phyloP scores from a whole-genome alignment of 1,140 invertebrate species.

The Drosophila seguyi region DNA sequence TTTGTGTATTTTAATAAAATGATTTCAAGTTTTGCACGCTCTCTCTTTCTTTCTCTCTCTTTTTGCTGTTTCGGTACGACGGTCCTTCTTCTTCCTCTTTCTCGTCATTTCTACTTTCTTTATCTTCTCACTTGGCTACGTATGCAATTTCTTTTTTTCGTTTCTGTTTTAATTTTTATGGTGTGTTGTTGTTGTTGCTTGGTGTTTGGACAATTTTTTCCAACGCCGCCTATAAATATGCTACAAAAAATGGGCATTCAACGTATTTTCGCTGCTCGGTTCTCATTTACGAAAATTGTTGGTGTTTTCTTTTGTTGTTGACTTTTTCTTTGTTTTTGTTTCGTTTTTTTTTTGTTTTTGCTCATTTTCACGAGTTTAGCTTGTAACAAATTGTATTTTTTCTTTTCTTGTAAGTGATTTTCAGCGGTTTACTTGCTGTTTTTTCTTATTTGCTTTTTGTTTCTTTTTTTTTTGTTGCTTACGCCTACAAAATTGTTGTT shows the following conservation, averaged over 20 bases:
- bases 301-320: slow-evolving; percentile 24
- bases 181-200: slow-evolving; percentile 30
- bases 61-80: slow-evolving; percentile 25
- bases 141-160: slow-evolving; percentile 19
- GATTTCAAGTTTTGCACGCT: slow-evolving; percentile 25
- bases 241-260: slow-evolving; percentile 38
- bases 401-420: slow-evolving; percentile 13
- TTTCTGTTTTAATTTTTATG: slow-evolving; percentile 15
- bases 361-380: slow-evolving; percentile 15
- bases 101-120: neutral
- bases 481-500: slow-evolving; percentile 65
- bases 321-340: slow-evolving; percentile 2
- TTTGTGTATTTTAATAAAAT: slow-evolving; percentile 35
- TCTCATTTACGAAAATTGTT: slow-evolving; percentile 20
- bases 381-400: slow-evolving; percentile 51
- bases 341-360: too few species aligned
- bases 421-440: slow-evolving; percentile 8
- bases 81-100: neutral
- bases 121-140: slow-evolving; percentile 37
- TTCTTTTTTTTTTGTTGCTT: slow-evolving; percentile 44
- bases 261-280: slow-evolving; percentile 11
- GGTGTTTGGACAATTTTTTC: slow-evolving; percentile 28
- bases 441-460: neutral
- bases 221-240: slow-evolving; percentile 48
- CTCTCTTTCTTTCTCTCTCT: slow-evolving; percentile 3